phyloP scores from a whole-genome alignment of 2,797 vertebrate genomes.

The Etheostoma perlongum region DNA sequence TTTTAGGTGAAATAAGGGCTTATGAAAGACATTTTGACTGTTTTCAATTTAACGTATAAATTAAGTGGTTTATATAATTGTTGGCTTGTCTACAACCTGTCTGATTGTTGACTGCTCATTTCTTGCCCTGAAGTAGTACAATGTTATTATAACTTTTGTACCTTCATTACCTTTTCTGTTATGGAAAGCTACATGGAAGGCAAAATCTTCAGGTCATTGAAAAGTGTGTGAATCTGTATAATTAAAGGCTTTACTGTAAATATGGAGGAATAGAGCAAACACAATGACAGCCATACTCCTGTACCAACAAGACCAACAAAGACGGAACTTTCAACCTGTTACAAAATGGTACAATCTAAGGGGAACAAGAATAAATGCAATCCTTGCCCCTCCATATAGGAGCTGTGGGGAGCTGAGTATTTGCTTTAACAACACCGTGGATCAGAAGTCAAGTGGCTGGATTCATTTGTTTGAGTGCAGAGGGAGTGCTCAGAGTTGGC shows the following conservation, averaged over 20 bases:
- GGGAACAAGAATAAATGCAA: conserved; percentile 41
- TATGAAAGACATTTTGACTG: not conserved
- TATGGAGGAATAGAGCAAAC: conserved; percentile 9
- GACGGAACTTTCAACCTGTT: conserved; percentile 42
- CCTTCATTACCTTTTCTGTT: not conserved
- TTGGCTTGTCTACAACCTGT: not conserved
- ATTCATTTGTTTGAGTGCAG: conserved; percentile 71
- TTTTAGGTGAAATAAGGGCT: not conserved
- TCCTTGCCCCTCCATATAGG: conserved; percentile 28
- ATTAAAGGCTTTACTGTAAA: conserved; percentile 21
- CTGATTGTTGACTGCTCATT: not conserved
- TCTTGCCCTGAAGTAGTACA: not conserved
- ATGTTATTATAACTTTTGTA: not conserved
- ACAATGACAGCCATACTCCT: conserved; percentile 15
- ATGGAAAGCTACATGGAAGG: not conserved
- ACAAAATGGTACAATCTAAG: conserved; percentile 44
- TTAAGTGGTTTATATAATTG: not conserved
- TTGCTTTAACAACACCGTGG: conserved; percentile 64
- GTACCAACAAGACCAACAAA: conserved; percentile 41
- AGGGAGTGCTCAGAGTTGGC: conserved; percentile 65
- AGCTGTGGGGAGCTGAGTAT: conserved; percentile 54
- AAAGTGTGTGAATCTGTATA: not conserved
- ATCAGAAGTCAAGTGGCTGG: conserved; percentile 76
- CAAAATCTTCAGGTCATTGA: conserved; percentile 2
- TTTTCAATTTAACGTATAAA: not conserved